Percentiles rank a stretch among this genome's conserved stretches.
These are phyloP conservation scores for Cebus imitator DNA, from an alignment of 2,113 vertebrate genomes.

Conservation along the genomic window DNA sequence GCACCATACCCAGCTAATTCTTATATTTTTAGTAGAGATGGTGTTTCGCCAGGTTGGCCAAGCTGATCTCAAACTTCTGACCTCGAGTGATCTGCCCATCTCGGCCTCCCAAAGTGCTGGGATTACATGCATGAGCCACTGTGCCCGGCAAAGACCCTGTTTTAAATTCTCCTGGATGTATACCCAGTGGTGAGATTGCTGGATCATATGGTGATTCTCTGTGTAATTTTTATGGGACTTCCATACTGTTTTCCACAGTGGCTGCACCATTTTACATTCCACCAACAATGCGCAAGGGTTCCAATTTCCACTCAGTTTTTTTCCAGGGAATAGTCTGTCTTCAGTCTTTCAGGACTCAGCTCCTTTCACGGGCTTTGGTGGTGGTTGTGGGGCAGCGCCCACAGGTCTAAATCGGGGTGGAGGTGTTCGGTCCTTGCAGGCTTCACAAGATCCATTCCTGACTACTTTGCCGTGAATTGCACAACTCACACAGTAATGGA, in stretches of 20 bases:
- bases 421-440: too few species aligned
- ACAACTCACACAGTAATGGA: too few species aligned
- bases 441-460: too few species aligned
- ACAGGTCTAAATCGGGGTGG: too few species aligned
- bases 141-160: too few species aligned
- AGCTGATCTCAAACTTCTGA: background rate
- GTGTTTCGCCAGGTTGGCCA: background rate
- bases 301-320: too few species aligned
- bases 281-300: too few species aligned
- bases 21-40: background rate
- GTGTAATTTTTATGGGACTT: background rate
- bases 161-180: background rate
- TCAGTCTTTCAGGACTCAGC: too few species aligned
- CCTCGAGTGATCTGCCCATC: background rate
- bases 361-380: too few species aligned
- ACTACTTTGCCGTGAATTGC: too few species aligned
- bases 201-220: background rate
- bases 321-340: too few species aligned
- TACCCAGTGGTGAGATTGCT: background rate
- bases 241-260: background rate
- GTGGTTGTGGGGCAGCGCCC: too few species aligned
- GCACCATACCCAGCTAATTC: accelerated
- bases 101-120: background rate
- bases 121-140: background rate
- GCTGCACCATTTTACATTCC: background rate